A percentile compares a stretch with the other conserved stretches of the same genome.
phyloP scores from a whole-genome alignment of 2,888 invertebrate genomes.

The Keiferia lycopersicella region DNA sequence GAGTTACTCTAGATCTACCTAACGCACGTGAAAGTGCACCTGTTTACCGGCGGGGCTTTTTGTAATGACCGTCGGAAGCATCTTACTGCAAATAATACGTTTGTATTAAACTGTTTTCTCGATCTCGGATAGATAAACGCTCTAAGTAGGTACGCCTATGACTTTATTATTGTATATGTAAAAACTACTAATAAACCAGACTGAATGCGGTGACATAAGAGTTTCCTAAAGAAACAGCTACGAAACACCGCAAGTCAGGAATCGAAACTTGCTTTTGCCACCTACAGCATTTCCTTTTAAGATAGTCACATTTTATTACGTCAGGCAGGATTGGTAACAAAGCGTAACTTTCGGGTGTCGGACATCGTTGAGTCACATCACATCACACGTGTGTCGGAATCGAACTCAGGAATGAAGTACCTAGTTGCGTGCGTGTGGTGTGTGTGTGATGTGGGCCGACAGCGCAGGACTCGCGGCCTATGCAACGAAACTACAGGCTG shows the following conservation, averaged over 20 bases:
- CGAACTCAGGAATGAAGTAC: not conserved
- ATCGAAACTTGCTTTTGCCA: conserved; percentile 16
- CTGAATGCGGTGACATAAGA: conserved; percentile 11
- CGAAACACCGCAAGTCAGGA: conserved; percentile 1
- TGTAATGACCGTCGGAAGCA: conserved; percentile 13
- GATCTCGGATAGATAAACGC: conserved; percentile 7
- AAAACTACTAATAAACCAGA: not conserved
- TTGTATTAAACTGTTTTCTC: not conserved
- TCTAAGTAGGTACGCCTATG: not conserved
- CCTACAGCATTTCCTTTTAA: conserved; percentile 17
- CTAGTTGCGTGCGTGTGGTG: not conserved
- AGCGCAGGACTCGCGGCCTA: no score
- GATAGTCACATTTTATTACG: conserved; percentile 3
- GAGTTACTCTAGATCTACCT: not conserved
- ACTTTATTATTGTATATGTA: not conserved
- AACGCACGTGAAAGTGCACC: conserved; percentile 18
- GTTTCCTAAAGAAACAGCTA: not conserved
- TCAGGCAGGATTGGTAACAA: conserved; percentile 7
- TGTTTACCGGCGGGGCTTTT: conserved; percentile 9
- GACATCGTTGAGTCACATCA: conserved; percentile 11
- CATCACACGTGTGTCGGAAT: not conserved
- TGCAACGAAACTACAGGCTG: no score
- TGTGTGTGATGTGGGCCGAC: no score
- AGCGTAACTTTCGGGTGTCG: conserved; percentile 9
- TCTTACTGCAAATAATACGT: conserved; percentile 1